A percentile compares a stretch with the other conserved stretches of the same genome.
Conservation (phyloP, 2,797 vertebrate genomes). For the Antennarius maculatus region DNA sequence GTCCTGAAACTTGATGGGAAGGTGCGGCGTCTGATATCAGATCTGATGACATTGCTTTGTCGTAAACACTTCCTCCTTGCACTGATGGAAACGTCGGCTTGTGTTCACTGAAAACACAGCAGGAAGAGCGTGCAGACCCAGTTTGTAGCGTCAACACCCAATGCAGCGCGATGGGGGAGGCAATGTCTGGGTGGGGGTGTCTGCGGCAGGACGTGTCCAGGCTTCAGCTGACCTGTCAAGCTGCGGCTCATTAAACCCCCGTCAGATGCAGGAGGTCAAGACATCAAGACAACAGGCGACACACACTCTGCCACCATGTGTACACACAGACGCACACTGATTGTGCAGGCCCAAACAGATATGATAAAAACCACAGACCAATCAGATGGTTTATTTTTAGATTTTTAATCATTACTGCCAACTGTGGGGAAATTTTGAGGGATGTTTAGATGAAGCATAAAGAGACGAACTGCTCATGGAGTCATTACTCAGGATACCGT, state of each 20-base stretch:
- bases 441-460: conserved; percentile 54
- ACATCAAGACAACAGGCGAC: conserved; percentile 66
- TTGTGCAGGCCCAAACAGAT: conserved; percentile 33
- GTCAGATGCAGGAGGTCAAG: conserved; percentile 71
- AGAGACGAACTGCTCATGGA: conserved; percentile 47
- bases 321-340: conserved; percentile 32
- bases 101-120: conserved; percentile 47
- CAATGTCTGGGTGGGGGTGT: conserved; percentile 46
- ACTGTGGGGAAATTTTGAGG: conserved; percentile 49
- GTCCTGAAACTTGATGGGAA: too few relatives aligned
- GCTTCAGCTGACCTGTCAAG: conserved; percentile 69
- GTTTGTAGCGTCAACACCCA: conserved; percentile 55
- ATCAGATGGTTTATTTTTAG: conserved; percentile 68
- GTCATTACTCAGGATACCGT: conserved; percentile 21
- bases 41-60: too few relatives aligned
- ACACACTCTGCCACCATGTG: conserved; percentile 29
- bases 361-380: conserved; percentile 28
- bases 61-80: too few relatives aligned
- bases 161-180: conserved; percentile 26
- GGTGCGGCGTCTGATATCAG: too few relatives aligned
- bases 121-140: conserved; percentile 27
- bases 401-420: conserved; percentile 58
- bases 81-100: too few relatives aligned
- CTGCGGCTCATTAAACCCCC: conserved; percentile 74
- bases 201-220: conserved; percentile 47